These are phyloP conservation scores for Therioaphis trifolii DNA, from an alignment of 2,888 invertebrate genomes.

Conservation along the genomic window DNA sequence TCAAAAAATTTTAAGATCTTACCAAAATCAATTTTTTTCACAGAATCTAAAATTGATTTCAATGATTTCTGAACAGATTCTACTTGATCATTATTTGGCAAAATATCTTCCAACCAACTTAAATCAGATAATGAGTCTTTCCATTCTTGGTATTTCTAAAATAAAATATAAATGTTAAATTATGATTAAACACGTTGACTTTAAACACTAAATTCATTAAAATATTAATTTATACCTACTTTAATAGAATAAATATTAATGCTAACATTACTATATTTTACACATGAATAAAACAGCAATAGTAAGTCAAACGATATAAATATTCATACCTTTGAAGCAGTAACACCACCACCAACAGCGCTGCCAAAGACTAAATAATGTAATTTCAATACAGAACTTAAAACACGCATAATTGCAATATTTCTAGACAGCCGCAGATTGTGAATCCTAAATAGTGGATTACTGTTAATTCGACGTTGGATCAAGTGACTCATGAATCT, in stretches of 20 bases:
- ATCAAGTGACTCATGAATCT: conserved; percentile 47
- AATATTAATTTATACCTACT: no score
- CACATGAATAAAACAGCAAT: no score
- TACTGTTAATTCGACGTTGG: conserved; percentile 46
- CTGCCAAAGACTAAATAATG: conserved; percentile 92
- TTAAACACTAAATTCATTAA: no score
- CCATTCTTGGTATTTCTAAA: conserved; percentile 94
- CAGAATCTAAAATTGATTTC: conserved; percentile 77
- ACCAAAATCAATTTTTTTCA: conserved; percentile 85
- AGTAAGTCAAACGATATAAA: no score
- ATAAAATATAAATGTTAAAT: conserved; percentile 66
- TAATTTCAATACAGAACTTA: conserved; percentile 85
- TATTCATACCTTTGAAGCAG: conserved; percentile 89
- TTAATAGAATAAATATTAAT: no score
- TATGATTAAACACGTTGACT: no score
- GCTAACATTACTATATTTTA: no score
- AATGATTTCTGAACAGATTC: conserved; percentile 80
- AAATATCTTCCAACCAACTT: conserved; percentile 85
- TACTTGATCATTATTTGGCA: conserved; percentile 87
- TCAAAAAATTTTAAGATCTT: conserved; percentile 66
- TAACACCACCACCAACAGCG: conserved; percentile 92
- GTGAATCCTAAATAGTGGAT: conserved; percentile 37
- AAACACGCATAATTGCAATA: conserved; percentile 69
- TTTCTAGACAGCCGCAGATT: conserved; percentile 36
- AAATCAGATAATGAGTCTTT: conserved; percentile 92